Conservation (phyloP, 2,888 invertebrate genomes). For the Dorcus hopei region DNA sequence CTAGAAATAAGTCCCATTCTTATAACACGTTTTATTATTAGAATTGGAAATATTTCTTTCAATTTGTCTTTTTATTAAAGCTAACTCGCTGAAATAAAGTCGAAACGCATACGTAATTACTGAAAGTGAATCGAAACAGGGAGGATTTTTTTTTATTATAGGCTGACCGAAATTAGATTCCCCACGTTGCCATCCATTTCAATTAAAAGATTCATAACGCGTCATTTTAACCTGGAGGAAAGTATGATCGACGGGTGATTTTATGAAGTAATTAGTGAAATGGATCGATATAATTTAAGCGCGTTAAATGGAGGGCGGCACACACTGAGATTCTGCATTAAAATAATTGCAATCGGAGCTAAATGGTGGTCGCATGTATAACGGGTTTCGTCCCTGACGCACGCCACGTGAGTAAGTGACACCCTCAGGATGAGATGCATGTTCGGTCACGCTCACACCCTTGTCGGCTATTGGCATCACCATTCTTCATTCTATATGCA, state of each 20-base stretch:
- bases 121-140: too few relatives aligned
- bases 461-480: conserved; percentile 30
- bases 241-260: conserved; percentile 19
- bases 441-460: conserved; percentile 5
- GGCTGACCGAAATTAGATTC: neutral
- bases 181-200: conserved; percentile 11
- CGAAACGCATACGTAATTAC: too few relatives aligned
- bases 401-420: conserved; percentile 4
- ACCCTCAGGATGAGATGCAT: neutral
- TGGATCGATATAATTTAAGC: conserved; percentile 29
- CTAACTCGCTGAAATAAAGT: too few relatives aligned
- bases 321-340: conserved; percentile 35
- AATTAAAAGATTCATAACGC: conserved; percentile 14
- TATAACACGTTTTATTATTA: conserved; percentile 11
- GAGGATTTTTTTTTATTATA: too few relatives aligned
- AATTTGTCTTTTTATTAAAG: neutral
- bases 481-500: conserved; percentile 50
- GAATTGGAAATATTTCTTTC: conserved; percentile 15
- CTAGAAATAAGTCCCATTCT: neutral
- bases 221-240: conserved; percentile 6
- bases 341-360: conserved; percentile 35
- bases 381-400: conserved; percentile 10
- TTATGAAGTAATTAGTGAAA: conserved; percentile 18
- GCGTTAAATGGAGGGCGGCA: conserved; percentile 29
- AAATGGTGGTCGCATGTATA: conserved; percentile 26